Conservation (phyloP, 2,888 invertebrate species). For the Drosophila greeni region DNA sequence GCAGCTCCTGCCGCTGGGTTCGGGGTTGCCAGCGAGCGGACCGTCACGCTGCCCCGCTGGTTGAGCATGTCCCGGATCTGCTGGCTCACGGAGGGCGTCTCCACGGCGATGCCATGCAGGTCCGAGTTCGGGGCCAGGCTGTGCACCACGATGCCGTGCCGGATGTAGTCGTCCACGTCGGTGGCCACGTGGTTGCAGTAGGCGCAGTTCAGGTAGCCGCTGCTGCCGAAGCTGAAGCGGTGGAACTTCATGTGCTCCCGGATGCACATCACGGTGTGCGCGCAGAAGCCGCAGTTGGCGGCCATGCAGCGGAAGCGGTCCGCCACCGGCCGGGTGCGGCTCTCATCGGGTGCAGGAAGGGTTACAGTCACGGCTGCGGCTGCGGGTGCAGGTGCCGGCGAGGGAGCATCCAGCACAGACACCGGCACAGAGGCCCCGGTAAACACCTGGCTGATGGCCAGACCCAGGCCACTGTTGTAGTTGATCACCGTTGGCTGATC, state of each 20-base stretch:
- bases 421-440: constrained; percentile 19
- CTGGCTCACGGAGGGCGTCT: constrained; percentile 35
- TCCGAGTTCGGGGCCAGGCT: constrained; percentile 39
- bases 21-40: background rate
- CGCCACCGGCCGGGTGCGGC: background rate
- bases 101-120: constrained; percentile 8
- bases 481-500: constrained; percentile 13
- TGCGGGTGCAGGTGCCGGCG: background rate
- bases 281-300: constrained; percentile 59
- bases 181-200: constrained; percentile 58
- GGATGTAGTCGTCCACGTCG: constrained; percentile 64
- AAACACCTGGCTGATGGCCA: constrained; percentile 63
- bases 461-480: constrained; percentile 37
- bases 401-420: background rate
- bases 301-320: constrained; percentile 71
- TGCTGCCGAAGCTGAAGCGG: constrained; percentile 54
- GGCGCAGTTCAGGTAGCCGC: constrained; percentile 67
- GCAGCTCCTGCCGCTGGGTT: background rate
- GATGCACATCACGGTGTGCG: constrained; percentile 65
- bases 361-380: background rate
- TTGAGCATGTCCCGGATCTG: constrained; percentile 64
- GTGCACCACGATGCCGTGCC: constrained; percentile 62
- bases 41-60: constrained; percentile 7
- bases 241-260: constrained; percentile 73
- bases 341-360: background rate